A percentile compares a stretch with the other conserved stretches of the same genome.
Evolutionary conservation across 2,888 invertebrate species (phyloP).

Genomic region (Erebia palarica): DNA sequence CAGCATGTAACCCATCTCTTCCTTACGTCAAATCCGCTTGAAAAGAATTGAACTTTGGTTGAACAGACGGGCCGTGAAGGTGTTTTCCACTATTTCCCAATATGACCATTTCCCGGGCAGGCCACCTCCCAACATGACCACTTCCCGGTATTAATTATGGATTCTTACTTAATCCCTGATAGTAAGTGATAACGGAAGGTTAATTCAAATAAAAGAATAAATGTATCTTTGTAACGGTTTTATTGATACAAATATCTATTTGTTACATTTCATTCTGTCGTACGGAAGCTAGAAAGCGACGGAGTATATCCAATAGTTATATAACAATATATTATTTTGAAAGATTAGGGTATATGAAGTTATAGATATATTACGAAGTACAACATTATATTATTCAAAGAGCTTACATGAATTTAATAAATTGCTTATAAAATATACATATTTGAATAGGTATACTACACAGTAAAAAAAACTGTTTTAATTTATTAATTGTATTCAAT

Average conservation of each 20-base stretch:
- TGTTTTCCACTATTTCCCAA: no score
- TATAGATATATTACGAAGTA: background rate
- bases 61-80: no score
- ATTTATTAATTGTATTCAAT: background rate
- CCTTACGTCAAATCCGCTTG: no score
- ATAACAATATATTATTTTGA: background rate
- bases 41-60: no score
- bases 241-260: slow-evolving; percentile 29
- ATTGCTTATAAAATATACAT: no score
- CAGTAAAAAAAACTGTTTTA: background rate
- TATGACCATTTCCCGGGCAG: no score
- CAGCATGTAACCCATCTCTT: no score
- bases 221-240: slow-evolving; percentile 27
- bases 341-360: slow-evolving; percentile 14
- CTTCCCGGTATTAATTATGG: no score
- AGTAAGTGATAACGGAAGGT: background rate
- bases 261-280: slow-evolving; percentile 26
- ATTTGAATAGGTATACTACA: background rate
- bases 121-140: no score
- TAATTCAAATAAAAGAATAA: slow-evolving; percentile 17
- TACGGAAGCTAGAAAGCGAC: slow-evolving; percentile 25
- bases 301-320: slow-evolving; percentile 17
- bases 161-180: no score
- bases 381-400: background rate
- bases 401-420: background rate